Evolutionary conservation across 2,888 invertebrate species (phyloP), one percentile per base, ranked within the genome.

Genomic region (Portevinia maculata): DNA sequence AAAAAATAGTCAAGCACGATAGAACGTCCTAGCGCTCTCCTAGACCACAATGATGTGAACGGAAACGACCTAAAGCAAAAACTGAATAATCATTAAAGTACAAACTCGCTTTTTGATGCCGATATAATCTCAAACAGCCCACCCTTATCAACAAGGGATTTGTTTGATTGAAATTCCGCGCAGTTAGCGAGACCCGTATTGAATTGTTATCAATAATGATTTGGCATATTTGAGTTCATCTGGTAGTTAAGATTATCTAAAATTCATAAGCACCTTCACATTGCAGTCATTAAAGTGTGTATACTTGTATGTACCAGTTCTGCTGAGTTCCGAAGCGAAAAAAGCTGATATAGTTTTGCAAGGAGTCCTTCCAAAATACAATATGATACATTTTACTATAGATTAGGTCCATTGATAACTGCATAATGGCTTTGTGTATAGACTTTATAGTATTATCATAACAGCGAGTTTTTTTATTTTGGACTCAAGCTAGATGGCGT

Each of bases 11-110:
- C 9, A 11, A 74, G 7, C 57, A 28, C 52, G 41, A 28, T 17
- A 19, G 17, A 9, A 21, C 5, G 21, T 55, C 3, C 11, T 1
- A 39, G 21, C 53, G 21, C 32, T 28, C 13, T n/a, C 24, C 46
- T 3, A 15, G 34, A 69, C 48, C 5, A 9, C 46, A 13, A n/a
- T 46, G 60, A 67, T 44, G 50, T 50, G 57, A 55, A 74, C 37
- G 19, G 39, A 39, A 81, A 30, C 52, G 55, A 59, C 44, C 62
- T 53, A 64, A 30, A 32, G 39, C 70, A 50, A 39, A 53, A 65
- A 70, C 81, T 59, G 70, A 81, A 19, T 37, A 65, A 70, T 70
- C 59, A n/a, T n/a, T 52, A 17, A 70, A 8, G 52, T 21, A 32
- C 37, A 37, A 52, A 13, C 24, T 46, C 24, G 64, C 79, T 81